Evolutionary conservation across 35 echinoderm and acorn worm species (phyloP), one percentile per base, ranked within the genome.

Genomic region (Heliocidaris tuberculata): DNA sequence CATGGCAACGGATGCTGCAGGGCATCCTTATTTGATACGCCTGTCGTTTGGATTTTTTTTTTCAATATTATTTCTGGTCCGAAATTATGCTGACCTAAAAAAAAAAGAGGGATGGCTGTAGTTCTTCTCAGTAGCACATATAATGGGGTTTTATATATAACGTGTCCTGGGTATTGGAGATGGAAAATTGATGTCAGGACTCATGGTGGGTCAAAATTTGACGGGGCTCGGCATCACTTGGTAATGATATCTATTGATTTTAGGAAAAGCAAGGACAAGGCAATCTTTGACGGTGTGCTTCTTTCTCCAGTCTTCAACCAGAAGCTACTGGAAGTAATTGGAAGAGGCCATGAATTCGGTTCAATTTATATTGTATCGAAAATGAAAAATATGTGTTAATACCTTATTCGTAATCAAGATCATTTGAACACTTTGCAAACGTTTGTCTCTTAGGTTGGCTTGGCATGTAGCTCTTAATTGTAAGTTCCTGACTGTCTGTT

Each of bases 61-160:
- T 78, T n/a, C 65, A 78, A 78, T 78, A 78, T 78, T 78, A 78
- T 78, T 78, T 78, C 65, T 78, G 19, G 27, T 78, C 65, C 65
- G 65, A 78, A 78, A 78, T 78, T 78, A 78, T 24, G 27, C 65
- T 78, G 65, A 78, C 65, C 65, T 78, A 24, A 78, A 78, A 78
- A 78, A 52, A 11, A 78, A n/a, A 78, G 4, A 3, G 7, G 17
- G 65, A 78, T 5, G 65, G 65, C n/a, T 24, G 65, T 21, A 17
- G 19, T 78, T 78, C 65, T 78, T 78, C 65, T 0, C 19, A 78
- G 21, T 78, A 78, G 65, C 65, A 78, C 65, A 78, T 19, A n/a
- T 29, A 78, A 7, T 27, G 27, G 65, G 27, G 65, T 78, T n/a
- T n/a, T 29, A 78, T 78, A 78, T 21, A 78, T n/a, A 42, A 42